A percentile compares a stretch with the other conserved stretches of the same genome.
phyloP scores from a whole-genome alignment of 2,113 vertebrate genomes.

The Rhizomys pruinosus region DNA sequence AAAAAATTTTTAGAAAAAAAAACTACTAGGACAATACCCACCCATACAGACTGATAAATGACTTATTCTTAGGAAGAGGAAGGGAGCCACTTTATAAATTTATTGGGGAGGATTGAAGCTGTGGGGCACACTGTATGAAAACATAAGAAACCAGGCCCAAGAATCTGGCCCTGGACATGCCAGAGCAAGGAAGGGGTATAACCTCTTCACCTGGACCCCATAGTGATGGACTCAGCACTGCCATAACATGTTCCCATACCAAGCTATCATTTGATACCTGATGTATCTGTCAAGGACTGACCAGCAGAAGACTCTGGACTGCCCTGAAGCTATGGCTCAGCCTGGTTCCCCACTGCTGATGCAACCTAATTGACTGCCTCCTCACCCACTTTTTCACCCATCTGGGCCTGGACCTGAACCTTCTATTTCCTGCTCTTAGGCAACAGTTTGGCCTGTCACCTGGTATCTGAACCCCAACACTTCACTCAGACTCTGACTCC shows the following conservation, averaged over 20 bases:
- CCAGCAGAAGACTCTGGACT: background rate
- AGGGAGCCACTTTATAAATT: background rate
- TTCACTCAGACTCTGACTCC: background rate
- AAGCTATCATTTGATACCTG: too few relatives aligned
- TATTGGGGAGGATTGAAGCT: background rate
- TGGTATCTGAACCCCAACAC: background rate
- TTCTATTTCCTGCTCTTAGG: background rate
- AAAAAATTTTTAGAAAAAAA: background rate
- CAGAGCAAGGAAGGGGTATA: too few relatives aligned
- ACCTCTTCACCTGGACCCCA: too few relatives aligned
- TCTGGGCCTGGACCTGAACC: background rate
- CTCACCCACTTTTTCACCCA: background rate
- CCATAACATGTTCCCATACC: too few relatives aligned
- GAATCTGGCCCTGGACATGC: too few relatives aligned
- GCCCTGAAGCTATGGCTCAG: background rate
- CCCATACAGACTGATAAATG: background rate
- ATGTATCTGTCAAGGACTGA: background rate
- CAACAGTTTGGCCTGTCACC: background rate
- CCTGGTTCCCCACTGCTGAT: background rate
- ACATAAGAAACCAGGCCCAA: too few relatives aligned
- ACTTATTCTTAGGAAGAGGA: too few relatives aligned
- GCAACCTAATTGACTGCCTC: too few relatives aligned
- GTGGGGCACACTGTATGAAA: too few relatives aligned
- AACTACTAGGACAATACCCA: background rate
- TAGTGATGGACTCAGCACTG: too few relatives aligned